A percentile compares a stretch with the other conserved stretches of the same genome.
These are phyloP conservation scores for Oscheius myriophilus DNA, from an alignment of 2,888 invertebrate species.

Conservation along the genomic window DNA sequence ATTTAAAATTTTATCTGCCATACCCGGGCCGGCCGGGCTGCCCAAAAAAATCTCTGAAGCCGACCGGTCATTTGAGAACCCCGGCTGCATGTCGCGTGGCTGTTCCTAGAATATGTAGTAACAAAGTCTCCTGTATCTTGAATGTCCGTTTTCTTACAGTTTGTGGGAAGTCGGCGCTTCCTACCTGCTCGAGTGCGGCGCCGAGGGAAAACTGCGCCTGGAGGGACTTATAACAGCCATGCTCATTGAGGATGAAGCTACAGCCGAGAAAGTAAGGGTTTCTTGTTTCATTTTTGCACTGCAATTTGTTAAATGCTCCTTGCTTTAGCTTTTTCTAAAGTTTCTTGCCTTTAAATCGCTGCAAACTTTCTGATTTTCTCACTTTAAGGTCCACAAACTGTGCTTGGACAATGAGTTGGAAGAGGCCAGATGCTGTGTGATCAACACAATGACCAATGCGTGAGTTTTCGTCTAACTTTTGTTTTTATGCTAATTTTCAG, in stretches of 20 bases:
- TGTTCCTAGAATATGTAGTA: no score
- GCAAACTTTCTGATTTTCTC: no score
- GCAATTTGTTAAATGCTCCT: no score
- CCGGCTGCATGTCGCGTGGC: no score
- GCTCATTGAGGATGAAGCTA: constrained; percentile 47
- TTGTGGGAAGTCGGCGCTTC: constrained; percentile 50
- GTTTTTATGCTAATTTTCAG: constrained; percentile 19
- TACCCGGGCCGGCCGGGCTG: no score
- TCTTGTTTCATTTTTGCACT: background rate
- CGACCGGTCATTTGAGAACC: no score
- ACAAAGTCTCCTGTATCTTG: no score
- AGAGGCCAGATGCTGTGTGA: constrained; percentile 42
- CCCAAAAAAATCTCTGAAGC: no score
- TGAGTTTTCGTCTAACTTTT: constrained; percentile 5
- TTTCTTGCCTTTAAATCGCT: no score
- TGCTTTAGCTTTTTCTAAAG: no score
- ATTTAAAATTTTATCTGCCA: no score
- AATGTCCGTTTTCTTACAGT: constrained; percentile 35
- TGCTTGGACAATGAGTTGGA: constrained; percentile 36
- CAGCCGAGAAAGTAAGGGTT: constrained; percentile 38
- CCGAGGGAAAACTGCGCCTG: constrained; percentile 38
- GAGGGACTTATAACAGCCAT: constrained; percentile 42
- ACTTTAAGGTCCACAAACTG: constrained; percentile 34
- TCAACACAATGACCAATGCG: constrained; percentile 45
- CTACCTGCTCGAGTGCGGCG: constrained; percentile 43